Conservation (phyloP, 1,140 invertebrate species). For the Oryzaephilus surinamensis region DNA sequence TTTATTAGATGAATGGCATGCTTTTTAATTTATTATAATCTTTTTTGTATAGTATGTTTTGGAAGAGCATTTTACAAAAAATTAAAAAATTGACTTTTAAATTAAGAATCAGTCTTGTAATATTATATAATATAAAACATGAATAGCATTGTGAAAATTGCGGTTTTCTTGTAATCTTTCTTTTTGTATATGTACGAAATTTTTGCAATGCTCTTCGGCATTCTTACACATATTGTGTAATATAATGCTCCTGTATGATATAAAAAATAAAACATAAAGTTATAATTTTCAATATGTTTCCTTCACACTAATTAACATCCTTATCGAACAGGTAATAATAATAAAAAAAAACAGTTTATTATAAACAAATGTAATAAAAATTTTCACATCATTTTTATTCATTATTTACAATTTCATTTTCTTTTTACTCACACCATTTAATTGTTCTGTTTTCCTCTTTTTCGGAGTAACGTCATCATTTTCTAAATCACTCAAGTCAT, state of each 20-base stretch:
- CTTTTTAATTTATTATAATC: constrained; percentile 2
- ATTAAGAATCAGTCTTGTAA: no score
- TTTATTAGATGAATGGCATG: constrained; percentile 2
- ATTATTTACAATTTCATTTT: no score
- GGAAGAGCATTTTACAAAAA: constrained; percentile 9
- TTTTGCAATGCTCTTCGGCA: constrained; percentile 22
- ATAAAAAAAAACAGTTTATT: no score
- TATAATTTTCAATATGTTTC: no score
- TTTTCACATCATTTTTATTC: no score
- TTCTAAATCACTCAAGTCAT: no score
- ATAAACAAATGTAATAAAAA: no score
- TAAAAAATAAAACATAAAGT: constrained; percentile 21
- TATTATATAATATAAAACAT: constrained; percentile 10
- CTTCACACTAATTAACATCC: no score
- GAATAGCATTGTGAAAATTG: constrained; percentile 23
- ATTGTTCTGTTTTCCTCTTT: no score
- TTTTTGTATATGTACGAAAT: constrained; percentile 17
- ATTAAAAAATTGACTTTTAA: constrained; percentile 3
- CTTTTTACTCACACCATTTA: no score
- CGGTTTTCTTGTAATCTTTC: constrained; percentile 14
- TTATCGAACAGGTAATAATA: no score
- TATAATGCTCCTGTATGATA: constrained; percentile 19
- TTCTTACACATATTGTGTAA: constrained; percentile 25
- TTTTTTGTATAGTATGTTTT: constrained; percentile 14
- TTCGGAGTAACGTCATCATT: no score